Evolutionary conservation across 1,140 invertebrate species (phyloP).

Genomic region (Acromyrmex charruanus): DNA sequence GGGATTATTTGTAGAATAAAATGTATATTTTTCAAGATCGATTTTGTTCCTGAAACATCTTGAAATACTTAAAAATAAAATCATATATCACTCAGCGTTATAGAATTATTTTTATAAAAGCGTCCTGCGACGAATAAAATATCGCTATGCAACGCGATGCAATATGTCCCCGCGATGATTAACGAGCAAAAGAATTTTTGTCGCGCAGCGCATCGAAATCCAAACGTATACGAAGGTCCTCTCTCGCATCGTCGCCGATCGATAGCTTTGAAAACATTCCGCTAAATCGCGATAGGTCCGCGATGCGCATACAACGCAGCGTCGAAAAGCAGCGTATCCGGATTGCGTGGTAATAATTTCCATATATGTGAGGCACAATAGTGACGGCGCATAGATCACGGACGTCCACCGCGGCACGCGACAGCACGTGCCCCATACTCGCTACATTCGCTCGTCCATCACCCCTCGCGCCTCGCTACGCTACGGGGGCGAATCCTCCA

Average conservation of each 20-base stretch:
- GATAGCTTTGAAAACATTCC: constrained; percentile 76
- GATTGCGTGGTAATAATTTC: constrained; percentile 83
- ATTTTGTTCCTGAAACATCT: background rate
- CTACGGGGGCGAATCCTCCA: constrained; percentile 62
- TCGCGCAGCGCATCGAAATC: constrained; percentile 45
- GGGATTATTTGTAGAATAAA: background rate
- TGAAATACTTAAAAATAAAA: background rate
- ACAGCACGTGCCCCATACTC: constrained; percentile 83
- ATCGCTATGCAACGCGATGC: constrained; percentile 38
- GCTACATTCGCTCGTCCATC: background rate
- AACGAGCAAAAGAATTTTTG: constrained; percentile 61
- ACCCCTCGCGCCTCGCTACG: constrained; percentile 38
- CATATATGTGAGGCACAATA: constrained; percentile 74
- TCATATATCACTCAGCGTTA: constrained; percentile 27
- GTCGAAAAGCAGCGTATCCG: constrained; percentile 79
- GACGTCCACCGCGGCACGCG: constrained; percentile 81
- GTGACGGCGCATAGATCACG: constrained; percentile 83
- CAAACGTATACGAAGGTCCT: constrained; percentile 1
- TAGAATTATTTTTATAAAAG: constrained; percentile 28
- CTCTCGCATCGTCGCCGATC: constrained; percentile 61
- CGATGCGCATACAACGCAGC: constrained; percentile 68
- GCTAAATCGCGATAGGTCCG: constrained; percentile 69
- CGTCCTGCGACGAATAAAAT: constrained; percentile 32
- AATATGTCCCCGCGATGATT: constrained; percentile 54
- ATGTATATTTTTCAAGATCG: background rate